Evolutionary conservation across 2,797 vertebrate species (phyloP).

Genomic region (Dromococcyx pavoninus): DNA sequence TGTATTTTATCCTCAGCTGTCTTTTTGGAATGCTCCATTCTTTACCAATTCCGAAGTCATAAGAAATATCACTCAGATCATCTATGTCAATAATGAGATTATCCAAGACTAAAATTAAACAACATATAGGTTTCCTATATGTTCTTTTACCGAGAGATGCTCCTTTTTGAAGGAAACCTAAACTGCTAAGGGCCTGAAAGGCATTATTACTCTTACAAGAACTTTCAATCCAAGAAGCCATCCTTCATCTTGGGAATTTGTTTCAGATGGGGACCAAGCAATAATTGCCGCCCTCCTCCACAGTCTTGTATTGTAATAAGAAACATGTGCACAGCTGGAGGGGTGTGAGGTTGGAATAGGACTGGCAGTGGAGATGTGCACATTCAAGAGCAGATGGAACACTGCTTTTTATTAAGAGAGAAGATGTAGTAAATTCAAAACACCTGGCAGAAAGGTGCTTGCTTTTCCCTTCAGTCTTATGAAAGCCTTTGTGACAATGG

Average conservation of each 20-base stretch:
- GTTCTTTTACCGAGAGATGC: not conserved
- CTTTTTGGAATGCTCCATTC: not conserved
- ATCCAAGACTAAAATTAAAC: not conserved
- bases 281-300: not conserved
- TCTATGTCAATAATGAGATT: not conserved
- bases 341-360: constrained; percentile 21
- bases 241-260: constrained; percentile 59
- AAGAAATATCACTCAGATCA: not conserved
- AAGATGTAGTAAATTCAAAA: constrained; percentile 60
- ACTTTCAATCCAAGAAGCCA: constrained; percentile 34
- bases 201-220: constrained; percentile 50
- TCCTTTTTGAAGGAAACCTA: not conserved
- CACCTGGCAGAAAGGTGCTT: constrained; percentile 56
- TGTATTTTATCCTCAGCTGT: not conserved
- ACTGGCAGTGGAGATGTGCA: not conserved
- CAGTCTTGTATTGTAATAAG: constrained; percentile 46
- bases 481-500: not conserved
- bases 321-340: constrained; percentile 30
- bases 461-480: not conserved
- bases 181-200: constrained; percentile 36
- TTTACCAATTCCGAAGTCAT: not conserved
- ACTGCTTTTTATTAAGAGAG: constrained; percentile 61
- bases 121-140: not conserved
- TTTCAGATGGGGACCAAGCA: constrained; percentile 49
- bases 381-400: constrained; percentile 48